Conservation (phyloP, 1,140 invertebrate genomes). For the Heliconius congener region DNA sequence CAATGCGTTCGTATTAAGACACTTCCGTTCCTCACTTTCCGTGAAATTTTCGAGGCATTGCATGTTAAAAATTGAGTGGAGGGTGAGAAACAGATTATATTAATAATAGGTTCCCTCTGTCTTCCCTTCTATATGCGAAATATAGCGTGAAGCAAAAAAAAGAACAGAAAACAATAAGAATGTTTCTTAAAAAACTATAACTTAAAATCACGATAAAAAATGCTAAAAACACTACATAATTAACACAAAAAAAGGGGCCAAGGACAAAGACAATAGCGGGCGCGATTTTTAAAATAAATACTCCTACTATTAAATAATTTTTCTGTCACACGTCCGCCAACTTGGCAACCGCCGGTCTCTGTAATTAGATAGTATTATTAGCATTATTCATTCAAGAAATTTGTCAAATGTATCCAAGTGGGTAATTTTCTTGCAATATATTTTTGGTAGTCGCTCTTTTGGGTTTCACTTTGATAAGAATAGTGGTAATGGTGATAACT, state of each 20-base stretch:
- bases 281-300: constrained; percentile 32
- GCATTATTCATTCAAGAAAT: constrained; percentile 33
- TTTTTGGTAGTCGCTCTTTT: constrained; percentile 16
- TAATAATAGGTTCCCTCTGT: too few relatives aligned
- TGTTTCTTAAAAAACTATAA: neutral
- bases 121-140: too few relatives aligned
- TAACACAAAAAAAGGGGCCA: constrained; percentile 22
- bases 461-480: neutral
- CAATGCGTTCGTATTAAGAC: too few relatives aligned
- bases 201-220: neutral
- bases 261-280: constrained; percentile 26
- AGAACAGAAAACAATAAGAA: neutral
- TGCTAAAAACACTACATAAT: constrained; percentile 27
- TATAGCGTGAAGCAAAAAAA: neutral
- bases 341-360: constrained; percentile 22
- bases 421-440: constrained; percentile 27
- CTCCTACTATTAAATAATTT: constrained; percentile 31
- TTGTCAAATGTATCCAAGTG: constrained; percentile 28
- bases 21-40: too few relatives aligned
- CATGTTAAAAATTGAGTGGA: too few relatives aligned
- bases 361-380: constrained; percentile 31
- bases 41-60: too few relatives aligned
- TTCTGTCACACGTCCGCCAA: constrained; percentile 32
- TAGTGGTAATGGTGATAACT: neutral
- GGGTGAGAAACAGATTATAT: too few relatives aligned